Base-by-base conservation (phyloP, 2,797 vertebrate species). In the Eulemur coronatus region DNA sequence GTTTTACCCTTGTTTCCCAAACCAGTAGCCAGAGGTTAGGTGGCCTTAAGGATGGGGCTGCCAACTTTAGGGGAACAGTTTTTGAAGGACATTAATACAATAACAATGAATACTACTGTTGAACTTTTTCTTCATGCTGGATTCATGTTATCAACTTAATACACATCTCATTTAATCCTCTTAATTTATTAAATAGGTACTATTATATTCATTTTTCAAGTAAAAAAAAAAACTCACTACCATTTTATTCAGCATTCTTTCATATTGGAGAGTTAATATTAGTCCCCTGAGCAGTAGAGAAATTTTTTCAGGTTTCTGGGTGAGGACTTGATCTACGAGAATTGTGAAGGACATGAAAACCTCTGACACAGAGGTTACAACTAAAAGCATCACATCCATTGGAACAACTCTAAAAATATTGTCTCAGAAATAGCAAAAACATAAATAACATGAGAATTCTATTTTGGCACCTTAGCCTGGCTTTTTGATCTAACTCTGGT, bases 401-500 rank as follows among this genome's bases (percentile, higher is more conserved):
- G 73, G 73, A 46, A 72, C 28, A 28, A 81, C 46, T 89, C 59
- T 82, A 89, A 95, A 97, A 86, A 72, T 67, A 92, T 30, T 65
- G 30, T 59, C 69, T 92, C 38, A 5, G 55, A 92, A 93, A 96
- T 18, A 55, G 26, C 38, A 75, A 80, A 92, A 70, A 46, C 67
- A 46, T 89, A 86, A 89, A 95, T 41, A 96, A 85, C 17, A 6
- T 9, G 8, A 52, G 6, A 80, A 28, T 65, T 80, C 26, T 59
- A 28, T 76, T 41, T 81, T 76, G 75, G 41, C 33, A 70, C 26
- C 4, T 69, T 88, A 57, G 26, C 18, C 38, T 50, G 28, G 9
- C 18, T 93, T 94, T 94, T 81, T 61, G 26, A 89, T 79, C 26
- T 63, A 61, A 48, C 48, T 35, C 33, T 72, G 18, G 33, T 61